Conservation (phyloP, 1,140 invertebrate genomes). For the Liolophura sinensis region DNA sequence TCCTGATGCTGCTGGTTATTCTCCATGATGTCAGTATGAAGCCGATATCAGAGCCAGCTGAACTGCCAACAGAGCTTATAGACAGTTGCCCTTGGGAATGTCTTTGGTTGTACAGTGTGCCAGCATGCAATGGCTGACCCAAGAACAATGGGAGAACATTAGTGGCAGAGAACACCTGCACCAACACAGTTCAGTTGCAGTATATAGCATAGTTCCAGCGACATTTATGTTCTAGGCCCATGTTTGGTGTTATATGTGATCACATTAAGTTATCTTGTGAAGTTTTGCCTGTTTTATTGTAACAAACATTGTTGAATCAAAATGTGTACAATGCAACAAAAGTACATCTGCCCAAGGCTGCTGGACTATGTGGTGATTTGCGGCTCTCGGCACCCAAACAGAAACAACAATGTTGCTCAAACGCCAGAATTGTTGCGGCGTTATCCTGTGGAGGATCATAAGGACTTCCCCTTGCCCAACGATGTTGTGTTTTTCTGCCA, state of each 20-base stretch:
- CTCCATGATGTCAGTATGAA: too few species aligned
- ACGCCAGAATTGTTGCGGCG: constrained; percentile 66
- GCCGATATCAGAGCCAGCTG: too few species aligned
- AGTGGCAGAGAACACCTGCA: background rate
- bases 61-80: too few species aligned
- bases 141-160: constrained; percentile 1
- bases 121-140: background rate
- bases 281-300: background rate
- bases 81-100: too few species aligned
- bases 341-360: constrained; percentile 67
- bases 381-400: constrained; percentile 74
- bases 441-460: constrained; percentile 96
- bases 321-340: constrained; percentile 44
- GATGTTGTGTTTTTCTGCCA: constrained; percentile 99
- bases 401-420: constrained; percentile 56
- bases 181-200: too few species aligned
- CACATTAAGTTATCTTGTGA: background rate
- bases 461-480: constrained; percentile 92
- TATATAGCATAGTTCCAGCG: background rate
- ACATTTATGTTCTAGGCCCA: background rate
- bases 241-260: background rate
- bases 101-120: too few species aligned
- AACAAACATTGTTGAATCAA: constrained; percentile 2
- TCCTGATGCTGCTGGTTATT: too few species aligned
- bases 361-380: constrained; percentile 96